A percentile compares a stretch with the other conserved stretches of the same genome.
These are phyloP conservation scores for Temnopleurus reevesii DNA, from an alignment of 53 echinoderm and acorn worm species.

Conservation along the genomic window DNA sequence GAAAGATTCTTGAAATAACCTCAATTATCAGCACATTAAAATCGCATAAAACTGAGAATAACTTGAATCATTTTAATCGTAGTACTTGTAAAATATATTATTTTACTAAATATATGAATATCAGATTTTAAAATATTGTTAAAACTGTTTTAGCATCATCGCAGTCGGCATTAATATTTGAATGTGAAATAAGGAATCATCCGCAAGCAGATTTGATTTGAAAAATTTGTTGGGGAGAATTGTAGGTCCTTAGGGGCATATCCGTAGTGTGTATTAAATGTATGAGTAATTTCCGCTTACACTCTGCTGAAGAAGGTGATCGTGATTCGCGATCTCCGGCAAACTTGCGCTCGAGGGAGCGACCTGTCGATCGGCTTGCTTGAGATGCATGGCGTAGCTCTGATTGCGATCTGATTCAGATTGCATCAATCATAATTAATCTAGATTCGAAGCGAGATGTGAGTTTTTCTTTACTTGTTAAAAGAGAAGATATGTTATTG, in stretches of 20 bases:
- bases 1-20: too few relatives aligned
- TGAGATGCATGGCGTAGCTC: conserved; percentile 29
- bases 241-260: neutral
- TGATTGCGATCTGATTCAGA: conserved; percentile 16
- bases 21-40: too few relatives aligned
- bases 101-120: too few relatives aligned
- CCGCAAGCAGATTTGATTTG: neutral
- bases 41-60: too few relatives aligned
- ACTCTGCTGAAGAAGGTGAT: conserved; percentile 15
- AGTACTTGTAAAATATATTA: too few relatives aligned
- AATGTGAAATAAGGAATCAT: neutral
- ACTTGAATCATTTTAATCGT: too few relatives aligned
- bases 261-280: conserved; percentile 40
- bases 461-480: neutral
- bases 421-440: conserved; percentile 21
- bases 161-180: neutral
- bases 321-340: conserved; percentile 47
- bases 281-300: conserved; percentile 50
- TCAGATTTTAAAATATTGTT: too few relatives aligned
- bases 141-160: too few relatives aligned
- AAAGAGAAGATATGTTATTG: neutral
- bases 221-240: neutral
- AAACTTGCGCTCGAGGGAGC: conserved; percentile 22
- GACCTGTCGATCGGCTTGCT: neutral
- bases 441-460: neutral